Evolutionary conservation across 2,113 vertebrate genomes (phyloP).

Genomic region (Oxyura jamaicensis): DNA sequence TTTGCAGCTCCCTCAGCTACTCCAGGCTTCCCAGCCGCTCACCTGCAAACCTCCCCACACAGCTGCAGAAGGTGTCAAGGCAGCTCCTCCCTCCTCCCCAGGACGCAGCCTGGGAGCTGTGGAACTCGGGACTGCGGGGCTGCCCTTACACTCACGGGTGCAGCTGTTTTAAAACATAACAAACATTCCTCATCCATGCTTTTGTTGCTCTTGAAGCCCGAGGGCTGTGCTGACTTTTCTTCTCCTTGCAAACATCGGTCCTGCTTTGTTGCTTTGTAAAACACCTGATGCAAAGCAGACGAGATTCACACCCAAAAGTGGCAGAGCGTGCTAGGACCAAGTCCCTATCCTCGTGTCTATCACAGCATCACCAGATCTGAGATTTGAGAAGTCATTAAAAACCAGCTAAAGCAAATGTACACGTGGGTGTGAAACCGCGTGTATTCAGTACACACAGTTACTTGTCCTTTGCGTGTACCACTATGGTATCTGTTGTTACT

Average conservation of each 20-base stretch:
- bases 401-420: accelerated
- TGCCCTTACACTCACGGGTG: background rate
- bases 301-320: background rate
- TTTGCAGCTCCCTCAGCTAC: background rate
- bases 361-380: background rate
- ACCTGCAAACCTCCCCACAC: background rate
- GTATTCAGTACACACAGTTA: background rate
- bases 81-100: background rate
- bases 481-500: background rate
- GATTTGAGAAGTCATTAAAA: background rate
- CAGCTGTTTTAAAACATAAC: background rate
- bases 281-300: background rate
- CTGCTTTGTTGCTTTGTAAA: background rate
- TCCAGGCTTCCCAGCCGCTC: background rate
- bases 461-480: accelerated
- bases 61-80: background rate
- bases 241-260: background rate
- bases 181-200: background rate
- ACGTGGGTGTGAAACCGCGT: accelerated
- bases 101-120: background rate
- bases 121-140: background rate
- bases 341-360: background rate
- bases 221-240: background rate
- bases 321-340: background rate
- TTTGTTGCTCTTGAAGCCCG: background rate